Conservation (phyloP, 2,888 invertebrate species). For the Philonicus albiceps region DNA sequence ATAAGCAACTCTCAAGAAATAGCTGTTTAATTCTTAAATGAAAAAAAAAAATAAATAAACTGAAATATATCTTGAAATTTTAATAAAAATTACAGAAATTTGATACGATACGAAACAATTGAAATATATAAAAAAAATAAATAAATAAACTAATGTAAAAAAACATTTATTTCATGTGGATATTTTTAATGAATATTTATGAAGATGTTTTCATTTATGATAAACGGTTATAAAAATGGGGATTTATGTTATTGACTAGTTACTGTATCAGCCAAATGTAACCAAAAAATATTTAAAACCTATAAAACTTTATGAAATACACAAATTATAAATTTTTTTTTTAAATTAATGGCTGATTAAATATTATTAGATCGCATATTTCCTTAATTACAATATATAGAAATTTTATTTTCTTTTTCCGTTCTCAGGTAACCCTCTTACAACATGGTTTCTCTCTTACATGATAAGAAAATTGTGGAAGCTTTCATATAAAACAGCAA, state of each 20-base stretch:
- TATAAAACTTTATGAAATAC: not conserved
- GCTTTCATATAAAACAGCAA: no score
- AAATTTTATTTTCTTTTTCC: no score
- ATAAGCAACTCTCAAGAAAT: slow-evolving; percentile 2
- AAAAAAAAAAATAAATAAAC: not conserved
- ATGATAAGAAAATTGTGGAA: no score
- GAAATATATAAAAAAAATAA: not conserved
- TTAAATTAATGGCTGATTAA: slow-evolving; percentile 51
- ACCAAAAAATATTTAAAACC: slow-evolving; percentile 39
- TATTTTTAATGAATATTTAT: slow-evolving; percentile 26
- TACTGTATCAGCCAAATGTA: slow-evolving; percentile 38
- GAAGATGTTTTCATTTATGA: slow-evolving; percentile 18
- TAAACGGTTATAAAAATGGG: not conserved
- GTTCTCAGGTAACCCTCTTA: no score
- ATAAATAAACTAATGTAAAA: not conserved
- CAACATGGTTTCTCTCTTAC: no score
- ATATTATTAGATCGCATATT: not conserved
- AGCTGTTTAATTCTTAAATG: not conserved
- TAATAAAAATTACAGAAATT: not conserved
- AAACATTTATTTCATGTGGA: not conserved
- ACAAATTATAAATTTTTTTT: slow-evolving; percentile 48
- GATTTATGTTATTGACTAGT: slow-evolving; percentile 14
- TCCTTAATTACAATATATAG: not conserved
- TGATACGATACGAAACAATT: not conserved
- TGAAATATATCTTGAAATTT: not conserved